Conservation (phyloP, 1,140 invertebrate species). For the Plectrocnemia conspersa region DNA sequence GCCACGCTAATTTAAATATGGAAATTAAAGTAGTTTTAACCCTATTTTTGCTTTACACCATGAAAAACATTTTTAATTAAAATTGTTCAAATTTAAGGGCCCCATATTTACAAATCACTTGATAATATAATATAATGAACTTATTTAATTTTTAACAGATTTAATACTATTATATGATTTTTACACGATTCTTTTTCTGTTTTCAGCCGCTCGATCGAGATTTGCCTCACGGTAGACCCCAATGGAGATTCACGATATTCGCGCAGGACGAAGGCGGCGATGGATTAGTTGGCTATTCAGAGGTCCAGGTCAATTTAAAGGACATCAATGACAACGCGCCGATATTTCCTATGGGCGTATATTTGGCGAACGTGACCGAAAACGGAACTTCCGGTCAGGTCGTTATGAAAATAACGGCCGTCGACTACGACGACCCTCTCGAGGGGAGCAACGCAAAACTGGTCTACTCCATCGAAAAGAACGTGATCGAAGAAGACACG, state of each 20-base stretch:
- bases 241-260: slow-evolving; percentile 71
- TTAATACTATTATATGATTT: too few species aligned
- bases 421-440: slow-evolving; percentile 65
- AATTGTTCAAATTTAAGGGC: too few species aligned
- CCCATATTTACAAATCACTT: too few species aligned
- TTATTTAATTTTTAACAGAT: too few species aligned
- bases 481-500: slow-evolving; percentile 61
- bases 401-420: slow-evolving; percentile 66
- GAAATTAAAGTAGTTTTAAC: too few species aligned
- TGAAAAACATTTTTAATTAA: too few species aligned
- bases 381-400: slow-evolving; percentile 59
- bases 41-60: too few species aligned
- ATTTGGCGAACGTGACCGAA: slow-evolving; percentile 62
- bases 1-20: too few species aligned
- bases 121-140: too few species aligned
- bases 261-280: slow-evolving; percentile 66
- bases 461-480: slow-evolving; percentile 64
- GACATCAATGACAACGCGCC: slow-evolving; percentile 76
- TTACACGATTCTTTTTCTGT: too few species aligned
- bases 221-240: slow-evolving; percentile 63
- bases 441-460: slow-evolving; percentile 62
- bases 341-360: slow-evolving; percentile 60
- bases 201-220: slow-evolving; percentile 64
- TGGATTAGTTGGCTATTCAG: slow-evolving; percentile 65
- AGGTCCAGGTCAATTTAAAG: slow-evolving; percentile 67